A percentile compares a stretch with the other conserved stretches of the same genome.
Evolutionary conservation across 2,888 invertebrate genomes (phyloP).

Genomic region (Hyposoter didymator): DNA sequence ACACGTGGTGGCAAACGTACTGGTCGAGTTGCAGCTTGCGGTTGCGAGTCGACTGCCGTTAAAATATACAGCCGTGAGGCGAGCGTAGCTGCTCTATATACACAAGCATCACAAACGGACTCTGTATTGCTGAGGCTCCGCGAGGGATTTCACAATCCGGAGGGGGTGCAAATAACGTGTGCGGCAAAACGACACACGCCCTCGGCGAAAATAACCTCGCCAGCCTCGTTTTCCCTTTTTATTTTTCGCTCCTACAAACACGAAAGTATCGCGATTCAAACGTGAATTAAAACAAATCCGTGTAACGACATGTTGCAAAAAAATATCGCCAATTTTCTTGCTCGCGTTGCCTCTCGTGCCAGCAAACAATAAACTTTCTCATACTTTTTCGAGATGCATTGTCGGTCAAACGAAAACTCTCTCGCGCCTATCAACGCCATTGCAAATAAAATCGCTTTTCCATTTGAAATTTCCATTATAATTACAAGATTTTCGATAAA

Average conservation of each 20-base stretch:
- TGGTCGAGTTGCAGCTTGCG: conserved; percentile 34
- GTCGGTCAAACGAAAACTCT: not conserved
- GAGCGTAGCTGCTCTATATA: not conserved
- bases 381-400: not conserved
- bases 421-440: no score
- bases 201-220: conserved; percentile 41
- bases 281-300: conserved; percentile 56
- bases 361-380: conserved; percentile 21
- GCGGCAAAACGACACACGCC: conserved; percentile 53
- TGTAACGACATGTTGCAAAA: conserved; percentile 41
- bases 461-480: no score
- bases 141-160: conserved; percentile 27
- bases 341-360: conserved; percentile 19
- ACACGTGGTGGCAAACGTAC: conserved; percentile 19
- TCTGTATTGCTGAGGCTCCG: not conserved
- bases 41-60: conserved; percentile 3
- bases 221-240: conserved; percentile 24
- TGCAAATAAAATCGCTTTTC: no score
- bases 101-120: conserved; percentile 24
- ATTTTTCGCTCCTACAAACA: conserved; percentile 22
- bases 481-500: no score
- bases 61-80: conserved; percentile 32
- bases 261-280: conserved; percentile 10
- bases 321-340: conserved; percentile 25
- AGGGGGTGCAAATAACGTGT: conserved; percentile 30